Evolutionary conservation across 2,797 vertebrate species (phyloP).

Genomic region (Etheostoma nigrum): DNA sequence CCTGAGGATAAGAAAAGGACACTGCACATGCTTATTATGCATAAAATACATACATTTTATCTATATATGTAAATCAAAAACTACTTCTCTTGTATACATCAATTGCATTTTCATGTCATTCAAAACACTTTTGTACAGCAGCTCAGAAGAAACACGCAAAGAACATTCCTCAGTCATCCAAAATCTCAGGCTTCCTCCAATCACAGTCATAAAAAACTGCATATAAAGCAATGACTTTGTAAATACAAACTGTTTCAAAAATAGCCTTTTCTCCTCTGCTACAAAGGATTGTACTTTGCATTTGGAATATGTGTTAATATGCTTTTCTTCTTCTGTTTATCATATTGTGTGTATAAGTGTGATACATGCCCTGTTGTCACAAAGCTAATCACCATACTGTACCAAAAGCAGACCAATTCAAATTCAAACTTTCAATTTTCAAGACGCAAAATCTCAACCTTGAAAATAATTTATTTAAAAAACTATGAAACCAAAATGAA

Average conservation of each 20-base stretch:
- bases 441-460: conserved; percentile 18
- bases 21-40: conserved; percentile 47
- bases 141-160: conserved; percentile 1
- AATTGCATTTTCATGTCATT: conserved; percentile 32
- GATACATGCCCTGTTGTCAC: background rate
- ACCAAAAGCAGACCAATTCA: conserved; percentile 19
- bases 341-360: conserved; percentile 8
- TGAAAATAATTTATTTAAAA: conserved; percentile 58
- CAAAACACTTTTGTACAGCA: conserved; percentile 11
- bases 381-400: conserved; percentile 1
- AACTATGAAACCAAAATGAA: conserved; percentile 13
- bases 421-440: conserved; percentile 33
- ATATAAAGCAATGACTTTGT: conserved; percentile 25
- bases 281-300: background rate
- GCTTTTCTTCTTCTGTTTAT: conserved; percentile 24
- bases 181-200: conserved; percentile 10
- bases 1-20: conserved; percentile 60
- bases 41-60: conserved; percentile 53
- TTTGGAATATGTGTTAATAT: conserved; percentile 2
- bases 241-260: conserved; percentile 20
- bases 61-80: conserved; percentile 41
- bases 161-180: conserved; percentile 26
- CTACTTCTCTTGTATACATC: conserved; percentile 13
- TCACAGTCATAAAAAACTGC: background rate
- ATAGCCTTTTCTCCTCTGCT: background rate